Percentiles rank a stretch among this genome's conserved stretches.
Evolutionary conservation across 2,888 invertebrate species (phyloP).

Genomic region (Ormyrus labotus): DNA sequence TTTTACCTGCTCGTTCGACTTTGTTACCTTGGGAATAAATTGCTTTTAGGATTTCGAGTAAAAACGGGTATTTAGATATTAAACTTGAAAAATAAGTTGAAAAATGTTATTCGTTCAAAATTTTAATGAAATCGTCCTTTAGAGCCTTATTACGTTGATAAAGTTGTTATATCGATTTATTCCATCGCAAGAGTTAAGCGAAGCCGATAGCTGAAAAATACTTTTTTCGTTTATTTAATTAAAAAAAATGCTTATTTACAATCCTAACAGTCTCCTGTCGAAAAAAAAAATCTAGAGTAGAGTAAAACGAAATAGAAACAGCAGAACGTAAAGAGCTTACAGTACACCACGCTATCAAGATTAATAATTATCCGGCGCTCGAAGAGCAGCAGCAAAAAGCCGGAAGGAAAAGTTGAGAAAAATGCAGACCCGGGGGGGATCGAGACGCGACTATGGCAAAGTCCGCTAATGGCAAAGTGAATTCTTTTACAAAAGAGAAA

Average conservation of each 20-base stretch:
- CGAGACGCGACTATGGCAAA: too few relatives aligned
- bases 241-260: background rate
- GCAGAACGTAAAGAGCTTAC: background rate
- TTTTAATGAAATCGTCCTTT: too few relatives aligned
- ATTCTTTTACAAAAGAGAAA: constrained; percentile 48
- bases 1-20: background rate
- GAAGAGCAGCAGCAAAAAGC: background rate
- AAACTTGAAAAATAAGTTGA: too few relatives aligned
- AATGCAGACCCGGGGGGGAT: background rate
- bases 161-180: background rate
- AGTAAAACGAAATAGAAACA: constrained; percentile 10
- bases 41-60: too few relatives aligned
- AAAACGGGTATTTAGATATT: too few relatives aligned
- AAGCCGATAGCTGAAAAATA: background rate
- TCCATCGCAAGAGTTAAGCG: too few relatives aligned
- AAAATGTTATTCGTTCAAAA: too few relatives aligned
- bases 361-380: constrained; percentile 35
- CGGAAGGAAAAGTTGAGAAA: constrained; percentile 17
- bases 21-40: too few relatives aligned
- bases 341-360: constrained; percentile 6
- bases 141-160: too few relatives aligned
- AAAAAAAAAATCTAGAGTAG: constrained; percentile 10
- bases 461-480: constrained; percentile 24
- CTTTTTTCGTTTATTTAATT: background rate
- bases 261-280: background rate